Conservation (phyloP, 2,113 vertebrate genomes). For the Ophiodon elongatus region DNA sequence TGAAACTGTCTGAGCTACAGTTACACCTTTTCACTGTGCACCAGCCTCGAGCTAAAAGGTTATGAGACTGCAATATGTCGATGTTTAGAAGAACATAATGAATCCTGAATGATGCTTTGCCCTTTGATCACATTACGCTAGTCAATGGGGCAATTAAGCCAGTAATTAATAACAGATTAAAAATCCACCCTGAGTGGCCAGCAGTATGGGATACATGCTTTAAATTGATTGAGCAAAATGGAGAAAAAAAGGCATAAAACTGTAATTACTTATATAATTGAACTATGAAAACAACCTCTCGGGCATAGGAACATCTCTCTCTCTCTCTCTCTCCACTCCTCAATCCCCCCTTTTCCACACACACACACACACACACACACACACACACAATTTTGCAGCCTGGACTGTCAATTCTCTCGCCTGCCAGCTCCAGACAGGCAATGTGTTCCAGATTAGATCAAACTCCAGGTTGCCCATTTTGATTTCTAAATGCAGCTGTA, state of each 20-base stretch:
- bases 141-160: constrained; percentile 43
- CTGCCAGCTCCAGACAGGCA: constrained; percentile 50
- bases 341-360: too few species aligned
- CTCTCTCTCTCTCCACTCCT: too few species aligned
- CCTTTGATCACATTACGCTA: constrained; percentile 49
- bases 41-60: constrained; percentile 25
- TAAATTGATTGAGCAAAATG: constrained; percentile 14
- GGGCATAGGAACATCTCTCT: too few species aligned
- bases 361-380: constrained; percentile 26
- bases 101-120: constrained; percentile 49
- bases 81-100: constrained; percentile 42
- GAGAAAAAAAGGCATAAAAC: background rate
- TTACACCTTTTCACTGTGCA: background rate
- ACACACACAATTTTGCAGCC: constrained; percentile 11
- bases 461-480: constrained; percentile 68
- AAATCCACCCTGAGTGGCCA: constrained; percentile 8
- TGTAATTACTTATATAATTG: constrained; percentile 46
- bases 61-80: constrained; percentile 21
- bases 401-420: constrained; percentile 32
- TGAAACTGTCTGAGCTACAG: background rate
- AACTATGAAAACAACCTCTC: constrained; percentile 1
- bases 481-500: constrained; percentile 66
- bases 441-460: constrained; percentile 65
- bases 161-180: constrained; percentile 61
- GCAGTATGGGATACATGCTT: background rate